These are phyloP conservation scores for Candoia aspera DNA, from an alignment of 2,113 vertebrate species.

Conservation along the genomic window DNA sequence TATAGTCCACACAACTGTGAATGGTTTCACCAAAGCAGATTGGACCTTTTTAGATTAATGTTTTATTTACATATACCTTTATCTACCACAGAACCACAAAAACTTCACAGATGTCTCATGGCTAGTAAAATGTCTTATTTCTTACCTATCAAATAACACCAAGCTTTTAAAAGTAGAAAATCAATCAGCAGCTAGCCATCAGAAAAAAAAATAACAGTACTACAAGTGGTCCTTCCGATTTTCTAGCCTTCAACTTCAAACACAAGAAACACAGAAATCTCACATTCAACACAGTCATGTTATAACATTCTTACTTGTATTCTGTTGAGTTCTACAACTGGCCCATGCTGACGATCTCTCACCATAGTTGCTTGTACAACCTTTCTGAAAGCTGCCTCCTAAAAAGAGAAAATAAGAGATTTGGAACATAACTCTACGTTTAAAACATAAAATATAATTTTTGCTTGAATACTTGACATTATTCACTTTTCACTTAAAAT, in stretches of 20 bases:
- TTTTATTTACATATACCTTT: neutral
- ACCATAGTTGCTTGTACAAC: conserved; percentile 99
- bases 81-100: neutral
- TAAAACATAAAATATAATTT: neutral
- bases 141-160: neutral
- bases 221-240: neutral
- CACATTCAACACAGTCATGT: neutral
- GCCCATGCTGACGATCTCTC: conserved; percentile 93
- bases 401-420: conserved; percentile 19
- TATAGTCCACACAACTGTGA: neutral
- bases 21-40: neutral
- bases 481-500: neutral
- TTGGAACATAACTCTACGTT: neutral
- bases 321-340: conserved; percentile 95
- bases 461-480: neutral
- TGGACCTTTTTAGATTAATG: neutral
- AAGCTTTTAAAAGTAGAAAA: neutral
- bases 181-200: neutral
- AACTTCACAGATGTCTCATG: neutral
- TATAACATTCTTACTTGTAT: conserved; percentile 83
- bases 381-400: conserved; percentile 98
- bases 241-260: neutral
- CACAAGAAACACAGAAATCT: neutral
- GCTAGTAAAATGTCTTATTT: neutral
- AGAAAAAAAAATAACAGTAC: neutral